Evolutionary conservation across 2,113 vertebrate species (phyloP).

Genomic region (Fulmarus glacialis): DNA sequence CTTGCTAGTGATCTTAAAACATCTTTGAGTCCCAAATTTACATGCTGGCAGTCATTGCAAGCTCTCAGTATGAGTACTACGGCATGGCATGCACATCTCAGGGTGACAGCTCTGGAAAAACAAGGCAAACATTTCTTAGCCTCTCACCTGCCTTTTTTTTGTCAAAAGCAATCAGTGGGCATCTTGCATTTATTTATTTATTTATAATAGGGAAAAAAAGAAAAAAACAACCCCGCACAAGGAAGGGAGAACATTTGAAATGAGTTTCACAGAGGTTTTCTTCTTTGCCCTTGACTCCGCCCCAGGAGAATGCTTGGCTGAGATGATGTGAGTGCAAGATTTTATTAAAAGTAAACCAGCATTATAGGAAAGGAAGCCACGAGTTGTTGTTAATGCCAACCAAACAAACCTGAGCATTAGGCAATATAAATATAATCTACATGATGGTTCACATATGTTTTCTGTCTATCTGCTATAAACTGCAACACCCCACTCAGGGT

Average conservation of each 20-base stretch:
- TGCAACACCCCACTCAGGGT: not conserved
- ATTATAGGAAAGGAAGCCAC: constrained; percentile 14
- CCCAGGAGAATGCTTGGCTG: not conserved
- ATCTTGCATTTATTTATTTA: not conserved
- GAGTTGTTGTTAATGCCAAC: constrained; percentile 46
- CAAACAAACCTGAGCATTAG: constrained; percentile 36
- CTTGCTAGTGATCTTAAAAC: not conserved
- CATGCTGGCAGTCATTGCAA: not conserved
- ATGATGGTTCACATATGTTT: constrained; percentile 41
- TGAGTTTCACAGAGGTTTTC: not conserved
- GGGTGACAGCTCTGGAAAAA: not conserved
- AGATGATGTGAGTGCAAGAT: not conserved
- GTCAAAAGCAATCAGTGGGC: not conserved
- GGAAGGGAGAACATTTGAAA: not conserved
- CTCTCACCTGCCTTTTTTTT: not conserved
- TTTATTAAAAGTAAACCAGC: constrained; percentile 52
- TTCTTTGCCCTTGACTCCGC: not conserved
- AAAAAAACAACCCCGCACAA: not conserved
- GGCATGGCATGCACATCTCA: not conserved
- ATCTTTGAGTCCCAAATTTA: not conserved
- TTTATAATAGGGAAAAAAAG: not conserved
- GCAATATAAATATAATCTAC: constrained; percentile 44
- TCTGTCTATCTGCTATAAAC: not conserved
- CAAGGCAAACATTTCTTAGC: not conserved
- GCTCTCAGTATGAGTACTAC: not conserved